These are phyloP conservation scores for Pararge aegeria DNA, from an alignment of 1,140 invertebrate species.

Conservation along the genomic window DNA sequence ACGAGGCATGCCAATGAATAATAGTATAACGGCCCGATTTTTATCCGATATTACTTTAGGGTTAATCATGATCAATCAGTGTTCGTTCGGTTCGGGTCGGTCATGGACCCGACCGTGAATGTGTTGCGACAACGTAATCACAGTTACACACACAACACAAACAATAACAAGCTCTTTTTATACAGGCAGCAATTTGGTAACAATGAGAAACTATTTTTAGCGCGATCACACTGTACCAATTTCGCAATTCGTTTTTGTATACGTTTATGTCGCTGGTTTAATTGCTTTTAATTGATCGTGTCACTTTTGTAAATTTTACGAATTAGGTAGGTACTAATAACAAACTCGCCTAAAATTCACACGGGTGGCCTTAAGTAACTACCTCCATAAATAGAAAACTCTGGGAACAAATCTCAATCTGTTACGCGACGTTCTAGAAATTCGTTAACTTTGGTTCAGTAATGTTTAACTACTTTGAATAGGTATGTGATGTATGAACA, in stretches of 20 bases:
- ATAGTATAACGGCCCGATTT: constrained; percentile 22
- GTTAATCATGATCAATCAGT: constrained; percentile 33
- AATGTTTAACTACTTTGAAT: too few species aligned
- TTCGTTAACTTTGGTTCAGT: too few species aligned
- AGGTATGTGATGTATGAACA: too few species aligned
- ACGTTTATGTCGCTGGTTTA: constrained; percentile 21
- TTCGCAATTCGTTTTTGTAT: constrained; percentile 27
- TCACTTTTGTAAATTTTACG: neutral
- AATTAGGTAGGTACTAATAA: neutral
- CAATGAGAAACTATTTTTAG: constrained; percentile 21
- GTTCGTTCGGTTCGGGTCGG: constrained; percentile 29
- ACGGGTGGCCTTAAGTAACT: too few species aligned
- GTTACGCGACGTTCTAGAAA: too few species aligned
- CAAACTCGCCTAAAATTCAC: too few species aligned
- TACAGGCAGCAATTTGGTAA: constrained; percentile 17
- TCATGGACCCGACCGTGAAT: constrained; percentile 26
- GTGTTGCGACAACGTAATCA: constrained; percentile 7
- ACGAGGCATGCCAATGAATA: constrained; percentile 8
- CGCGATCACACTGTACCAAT: constrained; percentile 20
- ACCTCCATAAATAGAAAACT: too few species aligned
- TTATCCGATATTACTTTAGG: constrained; percentile 28
- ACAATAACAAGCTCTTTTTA: constrained; percentile 4
- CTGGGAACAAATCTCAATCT: too few species aligned
- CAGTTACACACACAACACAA: constrained; percentile 17
- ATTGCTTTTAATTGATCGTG: constrained; percentile 19